These are phyloP conservation scores for Rhorus exstirpatorius DNA, from an alignment of 2,888 invertebrate species.

Conservation along the genomic window DNA sequence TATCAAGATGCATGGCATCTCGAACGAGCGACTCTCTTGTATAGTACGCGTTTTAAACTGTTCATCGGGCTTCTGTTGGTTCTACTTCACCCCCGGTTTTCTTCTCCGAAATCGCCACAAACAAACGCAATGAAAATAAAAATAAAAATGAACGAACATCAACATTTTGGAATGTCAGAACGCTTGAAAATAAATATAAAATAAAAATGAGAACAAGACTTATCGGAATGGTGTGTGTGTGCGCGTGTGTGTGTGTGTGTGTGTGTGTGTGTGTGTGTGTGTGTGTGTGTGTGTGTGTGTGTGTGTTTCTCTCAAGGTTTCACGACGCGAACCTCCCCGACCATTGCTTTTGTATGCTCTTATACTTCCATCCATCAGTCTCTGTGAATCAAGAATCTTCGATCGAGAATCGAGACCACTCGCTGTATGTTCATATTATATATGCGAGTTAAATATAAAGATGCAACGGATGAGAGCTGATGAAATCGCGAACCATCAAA, in stretches of 20 bases:
- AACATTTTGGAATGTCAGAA: conserved; percentile 56
- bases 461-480: conserved; percentile 31
- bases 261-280: too few relatives aligned
- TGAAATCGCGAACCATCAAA: conserved; percentile 14
- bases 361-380: conserved; percentile 43
- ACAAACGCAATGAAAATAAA: conserved; percentile 21
- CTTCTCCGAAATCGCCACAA: background rate
- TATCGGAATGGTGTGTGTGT: too few relatives aligned
- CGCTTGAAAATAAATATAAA: background rate
- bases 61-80: conserved; percentile 38
- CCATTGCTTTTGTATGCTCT: background rate
- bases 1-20: conserved; percentile 69
- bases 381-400: conserved; percentile 54
- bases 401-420: conserved; percentile 29
- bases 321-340: conserved; percentile 24
- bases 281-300: too few relatives aligned
- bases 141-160: conserved; percentile 43
- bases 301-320: conserved; percentile 38
- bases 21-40: conserved; percentile 8
- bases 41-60: background rate
- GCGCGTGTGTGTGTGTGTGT: too few relatives aligned
- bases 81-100: conserved; percentile 1
- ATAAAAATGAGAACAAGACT: conserved; percentile 12
- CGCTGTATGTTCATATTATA: too few relatives aligned
- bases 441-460: conserved; percentile 33